Percentiles rank a stretch among this genome's conserved stretches.
Conservation (phyloP, 2,888 invertebrate species). For the Ditylenchus weischeri region DNA sequence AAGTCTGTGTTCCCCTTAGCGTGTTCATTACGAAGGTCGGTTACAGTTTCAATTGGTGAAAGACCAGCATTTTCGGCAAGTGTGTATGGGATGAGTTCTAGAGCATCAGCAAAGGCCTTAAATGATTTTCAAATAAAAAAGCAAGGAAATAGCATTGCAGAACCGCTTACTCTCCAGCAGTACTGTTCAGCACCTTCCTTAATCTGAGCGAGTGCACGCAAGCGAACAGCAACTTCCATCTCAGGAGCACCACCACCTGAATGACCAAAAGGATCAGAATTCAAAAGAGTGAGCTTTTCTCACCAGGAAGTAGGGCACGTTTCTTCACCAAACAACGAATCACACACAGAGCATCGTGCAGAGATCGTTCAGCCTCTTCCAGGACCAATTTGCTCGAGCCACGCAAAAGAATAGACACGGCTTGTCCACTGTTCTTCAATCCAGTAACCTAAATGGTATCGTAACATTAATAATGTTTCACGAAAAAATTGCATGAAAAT, state of each 20-base stretch:
- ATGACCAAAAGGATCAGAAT: not conserved
- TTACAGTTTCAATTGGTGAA: slow-evolving; percentile 90
- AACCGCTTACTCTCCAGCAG: slow-evolving; percentile 70
- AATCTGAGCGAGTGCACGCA: slow-evolving; percentile 77
- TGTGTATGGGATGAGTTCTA: slow-evolving; percentile 81
- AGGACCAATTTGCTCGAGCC: slow-evolving; percentile 83
- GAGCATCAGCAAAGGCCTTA: slow-evolving; percentile 83
- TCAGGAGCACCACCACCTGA: slow-evolving; percentile 96
- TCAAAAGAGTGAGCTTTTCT: not conserved
- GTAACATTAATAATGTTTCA: not conserved
- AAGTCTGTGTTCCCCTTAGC: slow-evolving; percentile 79
- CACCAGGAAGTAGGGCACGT: slow-evolving; percentile 60
- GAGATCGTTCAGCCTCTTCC: slow-evolving; percentile 82
- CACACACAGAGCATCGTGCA: slow-evolving; percentile 87
- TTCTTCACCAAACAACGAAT: slow-evolving; percentile 93
- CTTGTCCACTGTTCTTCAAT: slow-evolving; percentile 79
- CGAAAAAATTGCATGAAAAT: not conserved
- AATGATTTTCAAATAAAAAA: slow-evolving; percentile 8
- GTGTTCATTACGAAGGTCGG: slow-evolving; percentile 89
- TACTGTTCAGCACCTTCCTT: slow-evolving; percentile 84
- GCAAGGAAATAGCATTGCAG: not conserved
- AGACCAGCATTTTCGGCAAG: slow-evolving; percentile 87
- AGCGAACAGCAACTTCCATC: slow-evolving; percentile 81
- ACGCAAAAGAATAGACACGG: slow-evolving; percentile 85
- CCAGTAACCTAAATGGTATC: slow-evolving; percentile 72